phyloP scores from a whole-genome alignment of 2,888 invertebrate species.

The Teinopalpus imperialis region DNA sequence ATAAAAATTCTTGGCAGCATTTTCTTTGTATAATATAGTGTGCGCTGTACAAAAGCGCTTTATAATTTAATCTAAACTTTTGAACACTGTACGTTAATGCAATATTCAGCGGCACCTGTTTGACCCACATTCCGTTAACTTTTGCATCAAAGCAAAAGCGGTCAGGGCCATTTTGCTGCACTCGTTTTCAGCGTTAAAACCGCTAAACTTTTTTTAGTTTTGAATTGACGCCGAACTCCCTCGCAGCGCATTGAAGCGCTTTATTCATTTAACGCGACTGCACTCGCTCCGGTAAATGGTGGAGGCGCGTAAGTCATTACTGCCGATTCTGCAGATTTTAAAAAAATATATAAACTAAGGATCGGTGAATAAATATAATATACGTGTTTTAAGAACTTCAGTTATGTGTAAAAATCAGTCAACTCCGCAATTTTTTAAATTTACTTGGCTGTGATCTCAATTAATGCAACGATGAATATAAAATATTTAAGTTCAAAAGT shows the following conservation, averaged over 20 bases:
- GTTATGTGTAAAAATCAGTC: too few relatives aligned
- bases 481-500: too few relatives aligned
- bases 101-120: conserved; percentile 12
- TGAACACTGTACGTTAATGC: not conserved
- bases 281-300: conserved; percentile 9
- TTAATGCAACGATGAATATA: too few relatives aligned
- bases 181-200: conserved; percentile 15
- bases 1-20: too few relatives aligned
- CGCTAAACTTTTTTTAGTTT: conserved; percentile 20
- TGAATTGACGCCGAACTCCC: conserved; percentile 5
- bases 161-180: conserved; percentile 19
- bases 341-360: too few relatives aligned
- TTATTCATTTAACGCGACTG: conserved; percentile 3
- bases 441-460: too few relatives aligned
- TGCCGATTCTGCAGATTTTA: conserved; percentile 9
- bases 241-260: conserved; percentile 11
- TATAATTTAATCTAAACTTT: too few relatives aligned
- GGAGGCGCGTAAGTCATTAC: conserved; percentile 9
- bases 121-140: conserved; percentile 14
- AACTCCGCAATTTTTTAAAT: too few relatives aligned
- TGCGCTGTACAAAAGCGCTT: not conserved
- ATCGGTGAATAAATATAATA: not conserved
- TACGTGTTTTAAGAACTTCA: too few relatives aligned
- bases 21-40: too few relatives aligned
- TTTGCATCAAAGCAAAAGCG: conserved; percentile 15